Percentiles rank a stretch among this genome's conserved stretches.
These are phyloP conservation scores for Amphipoea lucens DNA, from an alignment of 2,888 invertebrate species.

Conservation along the genomic window DNA sequence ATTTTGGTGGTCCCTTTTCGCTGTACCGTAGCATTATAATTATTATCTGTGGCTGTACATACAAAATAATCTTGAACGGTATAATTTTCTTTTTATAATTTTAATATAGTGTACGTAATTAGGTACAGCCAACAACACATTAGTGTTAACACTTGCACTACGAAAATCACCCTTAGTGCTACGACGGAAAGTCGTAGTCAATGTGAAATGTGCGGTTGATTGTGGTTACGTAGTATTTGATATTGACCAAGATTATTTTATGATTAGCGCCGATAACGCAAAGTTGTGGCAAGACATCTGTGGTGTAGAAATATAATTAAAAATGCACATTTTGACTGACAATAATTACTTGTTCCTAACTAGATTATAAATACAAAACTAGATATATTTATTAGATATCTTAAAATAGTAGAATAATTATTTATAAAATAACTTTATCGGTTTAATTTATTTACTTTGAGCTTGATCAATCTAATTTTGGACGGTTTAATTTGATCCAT, in stretches of 20 bases:
- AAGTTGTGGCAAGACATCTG: neutral
- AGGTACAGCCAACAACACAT: neutral
- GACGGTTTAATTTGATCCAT: constrained; percentile 14
- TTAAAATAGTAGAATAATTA: neutral
- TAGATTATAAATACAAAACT: constrained; percentile 4
- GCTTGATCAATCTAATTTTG: neutral
- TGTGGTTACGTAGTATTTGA: neutral
- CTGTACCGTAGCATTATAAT: neutral
- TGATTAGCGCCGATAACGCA: neutral
- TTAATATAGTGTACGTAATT: neutral
- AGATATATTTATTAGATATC: neutral
- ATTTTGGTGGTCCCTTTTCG: constrained; percentile 7
- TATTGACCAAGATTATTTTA: neutral
- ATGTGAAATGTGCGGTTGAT: neutral
- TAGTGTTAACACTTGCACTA: neutral
- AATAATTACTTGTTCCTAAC: neutral
- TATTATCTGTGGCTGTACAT: neutral
- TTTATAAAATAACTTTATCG: constrained; percentile 18
- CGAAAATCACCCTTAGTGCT: neutral
- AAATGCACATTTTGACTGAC: constrained; percentile 26
- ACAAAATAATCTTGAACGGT: neutral
- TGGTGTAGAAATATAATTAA: constrained; percentile 9
- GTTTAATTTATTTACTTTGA: neutral
- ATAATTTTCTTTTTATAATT: neutral
- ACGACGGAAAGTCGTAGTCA: neutral